Base-by-base conservation (phyloP, 2,888 invertebrate genomes). In the Melanotus villosus region DNA sequence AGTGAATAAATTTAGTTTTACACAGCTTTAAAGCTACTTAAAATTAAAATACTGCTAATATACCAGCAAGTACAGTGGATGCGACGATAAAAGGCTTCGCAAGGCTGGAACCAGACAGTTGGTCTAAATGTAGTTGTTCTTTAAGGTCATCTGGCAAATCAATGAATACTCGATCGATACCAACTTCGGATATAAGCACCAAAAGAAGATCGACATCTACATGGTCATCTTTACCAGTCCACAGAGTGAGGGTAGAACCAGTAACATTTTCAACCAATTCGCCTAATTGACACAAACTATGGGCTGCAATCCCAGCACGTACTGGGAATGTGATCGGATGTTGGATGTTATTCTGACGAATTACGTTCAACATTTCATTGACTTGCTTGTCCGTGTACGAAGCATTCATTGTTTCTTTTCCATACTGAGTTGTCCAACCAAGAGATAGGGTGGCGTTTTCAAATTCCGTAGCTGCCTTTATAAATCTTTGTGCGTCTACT, bases 361-460 rank as follows among this genome's bases (percentile, higher is more conserved):
- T 85, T 4, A 85, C 84, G 1, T 89, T 81, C 1, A 91, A 78
- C 95, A 96, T 96, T 14, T 87, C 86, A 0, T 89, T 85, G n/a
- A 93, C 88, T 57, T 94, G 88, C 0, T 87, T 84, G 1, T 86
- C 79, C 2, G 88, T 89, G 82, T 94, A 94, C 23, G 85, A 86
- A 0, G 89, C 91, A 45, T 87, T 80, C 1, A 77, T 87, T 67
- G 84, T 84, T 70, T 86, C 83, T 0, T 84, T 84, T 2, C 88
- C 87, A 81, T 88, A 91, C 70, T 86, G 87, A 0, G 95, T 95
- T 16, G 94, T 95, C 96, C 96, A 96, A 0, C 95, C 96, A 4
- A 95, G 85, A 6, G 96, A 96, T 1, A 96, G 85, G 0, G 90
- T 90, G 0, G 90, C 88, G 14, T 89, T 85, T 0, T 90, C 88